Conservation (phyloP, 1,140 invertebrate species). For the Nasonia vitripennis region DNA sequence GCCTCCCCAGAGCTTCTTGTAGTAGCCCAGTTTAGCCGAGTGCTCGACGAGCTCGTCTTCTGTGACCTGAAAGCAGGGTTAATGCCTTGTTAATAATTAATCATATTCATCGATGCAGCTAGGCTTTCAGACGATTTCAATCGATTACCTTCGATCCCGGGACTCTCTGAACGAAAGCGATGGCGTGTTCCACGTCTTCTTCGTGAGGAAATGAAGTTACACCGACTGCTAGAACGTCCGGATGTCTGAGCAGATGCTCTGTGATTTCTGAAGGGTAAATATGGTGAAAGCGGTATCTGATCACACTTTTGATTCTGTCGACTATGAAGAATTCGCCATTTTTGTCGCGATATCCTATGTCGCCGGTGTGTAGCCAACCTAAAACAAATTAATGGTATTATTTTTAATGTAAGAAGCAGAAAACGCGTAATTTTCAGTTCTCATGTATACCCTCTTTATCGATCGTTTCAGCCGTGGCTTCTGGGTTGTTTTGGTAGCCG, state of each 20-base stretch:
- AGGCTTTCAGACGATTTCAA: too few species aligned
- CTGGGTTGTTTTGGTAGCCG: slow-evolving; percentile 72
- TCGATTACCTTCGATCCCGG: slow-evolving; percentile 61
- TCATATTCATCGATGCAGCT: too few species aligned
- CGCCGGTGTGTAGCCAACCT: slow-evolving; percentile 64
- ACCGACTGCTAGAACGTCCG: slow-evolving; percentile 79
- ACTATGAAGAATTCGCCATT: slow-evolving; percentile 72
- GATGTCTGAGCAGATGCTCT: slow-evolving; percentile 79
- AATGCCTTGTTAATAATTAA: background rate
- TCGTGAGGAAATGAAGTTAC: slow-evolving; percentile 81
- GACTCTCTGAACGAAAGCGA: slow-evolving; percentile 77
- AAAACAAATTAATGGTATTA: background rate
- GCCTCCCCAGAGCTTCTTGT: slow-evolving; percentile 76
- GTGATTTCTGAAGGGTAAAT: slow-evolving; percentile 76
- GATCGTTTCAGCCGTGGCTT: slow-evolving; percentile 75
- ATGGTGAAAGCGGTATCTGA: slow-evolving; percentile 70
- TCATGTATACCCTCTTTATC: slow-evolving; percentile 70
- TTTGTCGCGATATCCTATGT: slow-evolving; percentile 72
- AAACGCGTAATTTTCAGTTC: too few species aligned
- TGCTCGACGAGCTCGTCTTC: slow-evolving; percentile 62
- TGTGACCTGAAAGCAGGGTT: slow-evolving; percentile 55
- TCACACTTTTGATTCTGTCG: slow-evolving; percentile 79
- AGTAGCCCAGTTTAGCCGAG: slow-evolving; percentile 64
- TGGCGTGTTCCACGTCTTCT: slow-evolving; percentile 78
- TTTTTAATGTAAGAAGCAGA: background rate